Evolutionary conservation across 2,113 vertebrate genomes (phyloP).

Genomic region (Forbesichthys agassizii): DNA sequence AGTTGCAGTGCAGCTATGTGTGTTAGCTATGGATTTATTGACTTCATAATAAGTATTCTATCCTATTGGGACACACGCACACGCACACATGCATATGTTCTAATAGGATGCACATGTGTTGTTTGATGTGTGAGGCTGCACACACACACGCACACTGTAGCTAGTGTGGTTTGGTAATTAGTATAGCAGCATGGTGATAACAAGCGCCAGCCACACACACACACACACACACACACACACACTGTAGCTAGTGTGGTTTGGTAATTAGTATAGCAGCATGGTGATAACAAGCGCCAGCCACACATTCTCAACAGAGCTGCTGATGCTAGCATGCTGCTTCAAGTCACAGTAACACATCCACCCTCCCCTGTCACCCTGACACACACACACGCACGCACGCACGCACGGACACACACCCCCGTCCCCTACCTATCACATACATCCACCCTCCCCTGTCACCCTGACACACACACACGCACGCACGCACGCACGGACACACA

Average conservation of each 20-base stretch:
- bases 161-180: conserved; percentile 56
- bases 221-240: too few species aligned
- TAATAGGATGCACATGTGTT: conserved; percentile 44
- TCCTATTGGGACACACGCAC: background rate
- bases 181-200: conserved; percentile 62
- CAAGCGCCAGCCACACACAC: conserved; percentile 63
- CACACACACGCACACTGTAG: conserved; percentile 4
- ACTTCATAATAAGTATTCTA: too few species aligned
- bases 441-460: background rate
- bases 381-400: background rate
- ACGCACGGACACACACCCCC: background rate
- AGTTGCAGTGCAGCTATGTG: too few species aligned
- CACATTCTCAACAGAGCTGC: conserved; percentile 55
- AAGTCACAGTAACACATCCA: conserved; percentile 35
- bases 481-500: background rate
- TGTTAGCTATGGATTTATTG: too few species aligned
- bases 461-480: background rate
- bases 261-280: conserved; percentile 61
- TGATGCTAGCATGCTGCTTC: conserved; percentile 39
- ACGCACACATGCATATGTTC: conserved; percentile 14
- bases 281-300: conserved; percentile 69
- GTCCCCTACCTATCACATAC: background rate
- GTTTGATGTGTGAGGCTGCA: conserved; percentile 37
- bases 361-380: background rate
- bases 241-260: conserved; percentile 24